Conservation (phyloP, 2,797 vertebrate species). For the Enteromius thamalakanensis region DNA sequence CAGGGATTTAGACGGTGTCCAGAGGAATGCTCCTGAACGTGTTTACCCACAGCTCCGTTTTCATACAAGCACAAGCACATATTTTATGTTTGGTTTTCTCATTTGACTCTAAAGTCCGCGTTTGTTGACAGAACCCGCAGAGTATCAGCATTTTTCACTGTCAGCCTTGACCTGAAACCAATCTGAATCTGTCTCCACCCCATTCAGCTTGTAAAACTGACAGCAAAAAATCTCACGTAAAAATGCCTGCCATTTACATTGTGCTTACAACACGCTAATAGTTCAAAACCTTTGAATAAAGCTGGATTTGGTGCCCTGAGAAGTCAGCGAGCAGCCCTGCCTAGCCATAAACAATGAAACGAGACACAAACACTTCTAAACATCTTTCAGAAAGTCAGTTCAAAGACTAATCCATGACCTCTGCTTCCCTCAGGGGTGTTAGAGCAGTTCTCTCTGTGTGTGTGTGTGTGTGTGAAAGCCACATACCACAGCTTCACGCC, state of each 20-base stretch:
- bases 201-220: constrained; percentile 25
- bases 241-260: neutral
- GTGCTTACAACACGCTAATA: no score
- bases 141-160: constrained; percentile 38
- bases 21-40: neutral
- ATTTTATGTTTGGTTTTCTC: constrained; percentile 44
- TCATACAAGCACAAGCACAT: neutral
- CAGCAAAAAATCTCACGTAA: constrained; percentile 21
- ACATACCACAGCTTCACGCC: constrained; percentile 13
- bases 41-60: constrained; percentile 12
- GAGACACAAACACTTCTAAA: neutral
- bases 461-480: constrained; percentile 32
- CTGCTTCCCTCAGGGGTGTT: constrained; percentile 16
- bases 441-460: constrained; percentile 12
- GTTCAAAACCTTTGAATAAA: neutral
- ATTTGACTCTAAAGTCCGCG: constrained; percentile 43
- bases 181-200: constrained; percentile 9
- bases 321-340: neutral
- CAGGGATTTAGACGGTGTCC: neutral
- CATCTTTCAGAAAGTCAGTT: constrained; percentile 1
- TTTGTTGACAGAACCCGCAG: constrained; percentile 41
- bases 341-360: neutral
- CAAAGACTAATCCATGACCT: constrained; percentile 21
- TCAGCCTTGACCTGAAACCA: constrained; percentile 35
- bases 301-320: neutral